phyloP scores from a whole-genome alignment of 2,797 vertebrate species.

The Enteromius viviparus region DNA sequence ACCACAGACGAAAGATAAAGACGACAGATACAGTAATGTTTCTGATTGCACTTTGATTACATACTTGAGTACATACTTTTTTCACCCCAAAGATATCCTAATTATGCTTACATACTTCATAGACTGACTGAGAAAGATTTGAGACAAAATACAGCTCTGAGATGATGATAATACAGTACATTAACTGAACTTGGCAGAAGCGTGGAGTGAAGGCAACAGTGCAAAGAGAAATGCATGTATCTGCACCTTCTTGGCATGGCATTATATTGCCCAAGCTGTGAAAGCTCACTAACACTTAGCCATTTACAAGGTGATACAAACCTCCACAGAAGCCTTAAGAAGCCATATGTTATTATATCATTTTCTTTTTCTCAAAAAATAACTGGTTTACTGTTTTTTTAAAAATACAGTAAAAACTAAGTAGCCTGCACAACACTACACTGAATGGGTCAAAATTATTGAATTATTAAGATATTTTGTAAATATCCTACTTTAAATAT shows the following conservation, averaged over 20 bases:
- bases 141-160: constrained; percentile 35
- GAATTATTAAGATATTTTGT: too few relatives aligned
- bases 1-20: constrained; percentile 34
- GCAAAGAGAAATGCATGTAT: neutral
- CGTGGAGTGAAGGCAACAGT: neutral
- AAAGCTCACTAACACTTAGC: constrained; percentile 27
- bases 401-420: too few relatives aligned
- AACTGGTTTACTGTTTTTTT: too few relatives aligned
- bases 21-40: constrained; percentile 27
- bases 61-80: neutral
- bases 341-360: neutral
- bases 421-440: too few relatives aligned
- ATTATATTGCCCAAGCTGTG: constrained; percentile 24
- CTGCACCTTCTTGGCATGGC: constrained; percentile 19
- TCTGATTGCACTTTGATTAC: constrained; percentile 46
- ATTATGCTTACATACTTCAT: constrained; percentile 5
- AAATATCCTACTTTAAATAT: too few relatives aligned
- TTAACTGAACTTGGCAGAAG: constrained; percentile 23
- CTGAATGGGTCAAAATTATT: too few relatives aligned
- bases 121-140: constrained; percentile 6
- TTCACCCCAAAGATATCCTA: neutral
- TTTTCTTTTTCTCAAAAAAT: too few relatives aligned
- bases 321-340: neutral
- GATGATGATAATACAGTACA: constrained; percentile 22
- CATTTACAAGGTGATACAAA: constrained; percentile 24